Evolutionary conservation across 2,888 invertebrate genomes (phyloP), one percentile per base, ranked within the genome.

Genomic region (Eilema griseolum): DNA sequence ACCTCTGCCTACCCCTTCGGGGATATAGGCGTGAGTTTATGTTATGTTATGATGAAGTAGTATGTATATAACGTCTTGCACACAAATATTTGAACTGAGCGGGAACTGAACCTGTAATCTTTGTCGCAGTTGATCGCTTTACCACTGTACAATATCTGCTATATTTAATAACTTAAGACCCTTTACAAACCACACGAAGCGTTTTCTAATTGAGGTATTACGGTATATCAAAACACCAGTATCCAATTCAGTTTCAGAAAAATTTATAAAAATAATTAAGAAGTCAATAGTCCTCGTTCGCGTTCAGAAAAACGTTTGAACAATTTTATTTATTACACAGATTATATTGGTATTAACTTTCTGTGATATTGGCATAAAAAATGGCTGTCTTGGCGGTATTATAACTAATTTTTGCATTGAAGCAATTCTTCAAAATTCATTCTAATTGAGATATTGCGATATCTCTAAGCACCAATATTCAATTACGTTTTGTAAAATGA

Each of bases 241-340:
- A 60, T 28, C 28, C n/a, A 61, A 61, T 66, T 60, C 28, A 14
- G n/a, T 23, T 61, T 1, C 16, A 16, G 23, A 52, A 68, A 60
- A 20, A 7, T n/a, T 7, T 56, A 57, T 56, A 33, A 56, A 71
- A 71, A 73, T 7, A 33, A 26, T 41, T 46, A 69, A 72, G 20
- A 57, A 33, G 28, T n/a, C 52, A 69, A 74, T 79, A 79, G 68
- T 71, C 60, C 61, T 69, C 76, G 5, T 16, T 7, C 20, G 41
- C 37, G 3, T 59, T 28, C 20, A 61, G 73, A 76, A 76, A 72
- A 66, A 33, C 37, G 14, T 37, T 61, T 37, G 26, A 61, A 11
- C 28, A 14, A 61, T 20, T n/a, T 26, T 37, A 52, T 81, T 78
- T 71, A 66, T 31, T 62, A 74, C 60, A 61, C 65, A 26, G 31